A percentile compares a stretch with the other conserved stretches of the same genome.
Conservation (phyloP, 2,797 vertebrate genomes). For the Chelidonichthys spinosus region DNA sequence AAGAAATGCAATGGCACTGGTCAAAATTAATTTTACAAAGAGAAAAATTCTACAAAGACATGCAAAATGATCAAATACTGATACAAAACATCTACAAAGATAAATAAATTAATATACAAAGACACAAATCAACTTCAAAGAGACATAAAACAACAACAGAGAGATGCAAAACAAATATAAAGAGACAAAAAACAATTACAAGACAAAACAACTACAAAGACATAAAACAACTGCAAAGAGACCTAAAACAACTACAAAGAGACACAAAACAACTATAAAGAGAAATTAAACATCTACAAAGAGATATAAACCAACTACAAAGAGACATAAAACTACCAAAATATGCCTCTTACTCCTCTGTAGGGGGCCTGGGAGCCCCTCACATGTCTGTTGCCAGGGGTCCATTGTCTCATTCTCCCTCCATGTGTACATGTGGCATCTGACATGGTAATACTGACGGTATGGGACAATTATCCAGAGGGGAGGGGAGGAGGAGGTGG, state of each 20-base stretch:
- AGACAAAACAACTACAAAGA: too few relatives aligned
- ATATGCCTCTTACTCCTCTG: neutral
- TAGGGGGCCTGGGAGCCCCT: too few relatives aligned
- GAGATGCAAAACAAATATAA: neutral
- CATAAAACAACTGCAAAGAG: too few relatives aligned
- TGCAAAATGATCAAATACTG: too few relatives aligned
- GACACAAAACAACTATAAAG: neutral
- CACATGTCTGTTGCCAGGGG: neutral
- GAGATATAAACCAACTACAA: neutral
- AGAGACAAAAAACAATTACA: neutral
- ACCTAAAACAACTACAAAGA: neutral
- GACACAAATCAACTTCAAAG: neutral
- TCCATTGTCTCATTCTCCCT: neutral
- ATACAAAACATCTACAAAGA: too few relatives aligned
- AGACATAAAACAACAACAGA: neutral
- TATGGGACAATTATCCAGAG: neutral
- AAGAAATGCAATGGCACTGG: neutral
- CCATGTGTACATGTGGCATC: neutral
- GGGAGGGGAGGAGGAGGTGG: conserved; percentile 13
- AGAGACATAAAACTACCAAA: neutral
- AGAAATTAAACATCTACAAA: neutral
- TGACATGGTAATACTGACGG: neutral
- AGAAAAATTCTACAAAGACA: too few relatives aligned
- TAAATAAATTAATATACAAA: too few relatives aligned
- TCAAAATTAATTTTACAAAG: too few relatives aligned